These are phyloP conservation scores for Sitodiplosis mosellana DNA, from an alignment of 1,140 invertebrate species.

Conservation along the genomic window DNA sequence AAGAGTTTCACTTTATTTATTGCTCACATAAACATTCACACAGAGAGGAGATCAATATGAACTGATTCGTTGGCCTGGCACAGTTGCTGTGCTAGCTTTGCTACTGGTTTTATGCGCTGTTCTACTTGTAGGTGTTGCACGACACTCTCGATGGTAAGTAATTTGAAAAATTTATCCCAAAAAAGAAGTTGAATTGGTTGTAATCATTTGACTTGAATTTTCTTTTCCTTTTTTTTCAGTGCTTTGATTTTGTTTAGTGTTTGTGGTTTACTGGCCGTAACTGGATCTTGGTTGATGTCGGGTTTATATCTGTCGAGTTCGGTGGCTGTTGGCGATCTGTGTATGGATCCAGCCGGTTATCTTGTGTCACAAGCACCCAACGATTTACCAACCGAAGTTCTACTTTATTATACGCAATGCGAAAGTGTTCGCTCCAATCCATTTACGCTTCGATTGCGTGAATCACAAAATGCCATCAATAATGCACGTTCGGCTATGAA, in stretches of 20 bases:
- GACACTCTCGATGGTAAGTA: constrained; percentile 50
- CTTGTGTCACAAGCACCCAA: constrained; percentile 60
- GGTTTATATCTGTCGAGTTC: constrained; percentile 63
- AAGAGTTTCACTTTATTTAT: background rate
- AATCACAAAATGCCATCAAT: constrained; percentile 51
- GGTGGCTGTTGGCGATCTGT: constrained; percentile 57
- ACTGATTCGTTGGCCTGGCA: constrained; percentile 53
- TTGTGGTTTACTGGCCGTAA: constrained; percentile 73
- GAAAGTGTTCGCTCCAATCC: constrained; percentile 57
- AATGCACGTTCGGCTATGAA: constrained; percentile 45
- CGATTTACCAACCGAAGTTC: constrained; percentile 39
- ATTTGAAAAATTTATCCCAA: constrained; percentile 42
- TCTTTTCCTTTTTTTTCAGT: constrained; percentile 1
- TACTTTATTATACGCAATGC: constrained; percentile 69
- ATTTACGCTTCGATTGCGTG: constrained; percentile 52
- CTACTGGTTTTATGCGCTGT: constrained; percentile 63
- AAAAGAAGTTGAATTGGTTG: background rate
- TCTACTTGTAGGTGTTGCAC: constrained; percentile 60
- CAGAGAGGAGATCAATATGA: constrained; percentile 35
- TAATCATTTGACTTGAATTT: too few species aligned
- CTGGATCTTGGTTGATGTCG: constrained; percentile 72
- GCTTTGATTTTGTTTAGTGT: constrained; percentile 35
- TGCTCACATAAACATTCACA: constrained; percentile 5
- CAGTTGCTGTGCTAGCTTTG: constrained; percentile 55
- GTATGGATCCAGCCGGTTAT: constrained; percentile 60